Base-by-base conservation (phyloP, 2,888 invertebrate species). In the Chaitophorus viminalis region DNA sequence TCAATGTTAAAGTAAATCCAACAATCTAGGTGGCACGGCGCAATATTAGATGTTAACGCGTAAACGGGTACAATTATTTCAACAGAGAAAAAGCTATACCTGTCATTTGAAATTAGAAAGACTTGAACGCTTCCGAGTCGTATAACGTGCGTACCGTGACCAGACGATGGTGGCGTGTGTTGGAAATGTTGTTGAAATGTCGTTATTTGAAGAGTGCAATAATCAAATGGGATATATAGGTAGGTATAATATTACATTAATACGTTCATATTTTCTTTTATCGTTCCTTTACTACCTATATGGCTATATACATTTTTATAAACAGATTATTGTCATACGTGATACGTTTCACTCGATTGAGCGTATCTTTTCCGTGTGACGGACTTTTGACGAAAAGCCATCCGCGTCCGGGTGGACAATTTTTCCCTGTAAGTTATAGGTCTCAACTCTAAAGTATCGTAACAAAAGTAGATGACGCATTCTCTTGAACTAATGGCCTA, bases 71-170 rank as follows among this genome's bases (percentile, higher is more conserved):
- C 14, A 21, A 77, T n/a, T n/a, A n/a, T 52, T 31, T 54, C 25
- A 54, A 54, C 70, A 29, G 70, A 68, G 29, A 31, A 77, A 25
- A 54, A 70, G 25, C 65, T 60, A n/a, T n/a, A 79, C 36, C 65
- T 65, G 79, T 78, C 31, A 31, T 79, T 65, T 60, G 18, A 79
- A 79, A 79, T 78, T 60, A 39, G n/a, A 79, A 65, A 65, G 79
- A 65, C 79, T 79, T 79, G 36, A 79, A 79, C 39, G 79, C 65
- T 36, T 36, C 60, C 29, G 18, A 21, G n/a, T 18, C n/a, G 3
- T 29, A 46, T 75, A 0, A 39, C 25, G 29, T 18, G 14, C 46
- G 1, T n/a, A 75, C 2, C 39, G 17, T 17, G 76, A 46, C 29
- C 46, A 46, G n/a, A 46, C 76, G 46, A 21, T 21, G 21, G 8